Evolutionary conservation across 2,888 invertebrate genomes (phyloP), one percentile per base, ranked within the genome.

Genomic region (Timandra comae): DNA sequence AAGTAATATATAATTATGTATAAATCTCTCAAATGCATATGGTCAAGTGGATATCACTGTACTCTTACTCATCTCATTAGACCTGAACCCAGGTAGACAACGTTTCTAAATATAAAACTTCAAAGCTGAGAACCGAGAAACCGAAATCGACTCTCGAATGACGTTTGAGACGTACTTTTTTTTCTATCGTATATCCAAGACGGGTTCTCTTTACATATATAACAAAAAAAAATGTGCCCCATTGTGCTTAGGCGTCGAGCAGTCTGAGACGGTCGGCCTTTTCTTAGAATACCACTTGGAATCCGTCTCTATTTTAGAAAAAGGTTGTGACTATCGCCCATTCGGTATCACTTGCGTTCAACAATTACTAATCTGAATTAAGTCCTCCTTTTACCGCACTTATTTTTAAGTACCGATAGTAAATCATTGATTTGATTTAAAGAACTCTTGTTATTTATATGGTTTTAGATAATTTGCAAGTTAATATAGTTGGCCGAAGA

Each of bases 221-320:
- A 60, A 68, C 63, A 74, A 74, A 80, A 63, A 69, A 80, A 80
- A 64, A 61, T 54, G 52, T 63, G 59, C 52, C 52, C 77, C 63
- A 77, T 82, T 82, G 81, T 82, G 63, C 54, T 62, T 49, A 55
- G 74, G 82, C 84, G 84, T 69, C 84, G 79, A 66, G 81, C 84
- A 64, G 84, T 84, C 84, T 84, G 81, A 66, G 56, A 43, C 63
- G 58, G 47, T 52, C 65, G 65, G 67, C 58, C 58, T 68, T 53
- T 82, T 81, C 81, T 74, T 40, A 75, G 81, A 80, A 79, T 62
- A 56, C 57, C 41, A 54, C 51, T 53, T 52, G 35, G 38, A 41
- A 50, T 49, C 49, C 36, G 53, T 49, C 52, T 50, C 52, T 33
- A 30, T 37, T 45, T 49, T 38, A 39, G 46, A 55, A 48, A 44